Conservation (phyloP, 2,888 invertebrate species). For the Lasioglossum malachurum region DNA sequence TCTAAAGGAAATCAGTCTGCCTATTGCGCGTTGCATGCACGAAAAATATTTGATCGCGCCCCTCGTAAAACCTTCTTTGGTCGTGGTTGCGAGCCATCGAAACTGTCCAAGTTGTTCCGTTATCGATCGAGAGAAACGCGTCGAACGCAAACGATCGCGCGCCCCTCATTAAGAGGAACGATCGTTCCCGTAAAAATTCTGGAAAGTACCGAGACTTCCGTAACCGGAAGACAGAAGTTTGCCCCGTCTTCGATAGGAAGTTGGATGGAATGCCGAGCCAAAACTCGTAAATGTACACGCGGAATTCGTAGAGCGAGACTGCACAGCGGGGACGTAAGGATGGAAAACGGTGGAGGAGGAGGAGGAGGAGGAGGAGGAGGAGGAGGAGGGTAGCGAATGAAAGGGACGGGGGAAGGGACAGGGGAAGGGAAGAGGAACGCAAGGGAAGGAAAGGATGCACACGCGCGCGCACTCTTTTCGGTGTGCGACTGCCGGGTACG, state of each 20-base stretch:
- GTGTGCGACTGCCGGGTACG: slow-evolving; percentile 32
- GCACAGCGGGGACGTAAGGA: slow-evolving; percentile 5
- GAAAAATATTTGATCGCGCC: not conserved
- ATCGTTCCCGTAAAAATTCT: slow-evolving; percentile 48
- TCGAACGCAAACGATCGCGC: slow-evolving; percentile 8
- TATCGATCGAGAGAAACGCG: slow-evolving; percentile 15
- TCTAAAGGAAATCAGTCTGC: not conserved
- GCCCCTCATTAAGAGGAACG: slow-evolving; percentile 34
- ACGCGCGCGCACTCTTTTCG: slow-evolving; percentile 26
- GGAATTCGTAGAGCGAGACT: slow-evolving; percentile 54
- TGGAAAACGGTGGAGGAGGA: not conserved
- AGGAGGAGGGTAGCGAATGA: not conserved
- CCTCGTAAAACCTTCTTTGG: not conserved
- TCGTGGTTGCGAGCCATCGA: not conserved
- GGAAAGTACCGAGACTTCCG: slow-evolving; percentile 50
- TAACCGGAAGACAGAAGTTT: slow-evolving; percentile 43
- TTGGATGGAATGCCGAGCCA: slow-evolving; percentile 58
- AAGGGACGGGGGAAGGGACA: not conserved
- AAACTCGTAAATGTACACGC: slow-evolving; percentile 72
- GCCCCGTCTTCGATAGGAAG: slow-evolving; percentile 39
- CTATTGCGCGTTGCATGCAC: not conserved
- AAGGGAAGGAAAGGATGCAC: slow-evolving; percentile 44
- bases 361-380: not conserved
- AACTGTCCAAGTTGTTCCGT: not conserved
- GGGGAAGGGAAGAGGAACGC: not conserved